Evolutionary conservation across 2,888 invertebrate genomes (phyloP).

Genomic region (Catocala sponsa): DNA sequence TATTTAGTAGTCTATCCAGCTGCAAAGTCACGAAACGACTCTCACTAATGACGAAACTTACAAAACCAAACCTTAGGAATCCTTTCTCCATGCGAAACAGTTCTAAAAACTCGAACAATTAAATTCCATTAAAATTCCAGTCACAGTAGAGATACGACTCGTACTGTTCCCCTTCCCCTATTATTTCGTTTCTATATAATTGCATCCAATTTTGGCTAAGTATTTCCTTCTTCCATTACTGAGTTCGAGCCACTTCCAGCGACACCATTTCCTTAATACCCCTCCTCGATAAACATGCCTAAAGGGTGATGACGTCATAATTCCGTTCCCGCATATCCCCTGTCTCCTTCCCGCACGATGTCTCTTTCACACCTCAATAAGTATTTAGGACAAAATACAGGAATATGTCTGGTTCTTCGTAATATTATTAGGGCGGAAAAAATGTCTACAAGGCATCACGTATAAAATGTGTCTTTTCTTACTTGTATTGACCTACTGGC

Average conservation of each 20-base stretch:
- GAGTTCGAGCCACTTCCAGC: constrained; percentile 29
- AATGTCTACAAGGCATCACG: not conserved
- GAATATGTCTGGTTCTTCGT: not conserved
- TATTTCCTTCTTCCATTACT: constrained; percentile 5
- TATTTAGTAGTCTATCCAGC: too few species aligned
- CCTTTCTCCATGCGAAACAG: not conserved
- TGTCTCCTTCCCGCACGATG: constrained; percentile 21
- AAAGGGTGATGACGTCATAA: constrained; percentile 62
- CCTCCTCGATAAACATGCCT: constrained; percentile 44
- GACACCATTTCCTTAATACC: constrained; percentile 25
- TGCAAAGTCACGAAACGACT: not conserved
- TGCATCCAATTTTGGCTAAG: constrained; percentile 20
- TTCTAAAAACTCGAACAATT: not conserved
- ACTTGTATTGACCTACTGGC: too few species aligned
- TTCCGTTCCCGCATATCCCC: constrained; percentile 48
- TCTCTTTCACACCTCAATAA: constrained; percentile 25
- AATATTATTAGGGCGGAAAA: not conserved
- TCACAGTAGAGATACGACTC: not conserved
- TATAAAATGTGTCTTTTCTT: not conserved
- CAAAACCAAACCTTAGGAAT: not conserved
- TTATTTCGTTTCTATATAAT: constrained; percentile 19
- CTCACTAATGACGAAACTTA: not conserved
- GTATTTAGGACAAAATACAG: constrained; percentile 6
- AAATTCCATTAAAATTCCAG: constrained; percentile 12
- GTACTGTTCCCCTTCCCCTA: not conserved